phyloP scores from a whole-genome alignment of 2,113 vertebrate species.

The Charina bottae region DNA sequence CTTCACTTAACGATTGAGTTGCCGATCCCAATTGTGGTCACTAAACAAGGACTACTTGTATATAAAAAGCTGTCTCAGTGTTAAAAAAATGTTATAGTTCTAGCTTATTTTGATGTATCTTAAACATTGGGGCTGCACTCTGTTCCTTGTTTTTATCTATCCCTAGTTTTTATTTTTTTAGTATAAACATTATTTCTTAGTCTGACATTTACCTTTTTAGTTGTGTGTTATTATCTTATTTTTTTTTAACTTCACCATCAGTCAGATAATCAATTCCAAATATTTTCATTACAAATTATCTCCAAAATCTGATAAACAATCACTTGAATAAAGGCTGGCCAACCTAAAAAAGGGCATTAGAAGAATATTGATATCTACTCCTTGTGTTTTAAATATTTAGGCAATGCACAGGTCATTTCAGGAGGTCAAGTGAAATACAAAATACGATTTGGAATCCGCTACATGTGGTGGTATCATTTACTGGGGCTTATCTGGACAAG shows the following conservation, averaged over 20 bases:
- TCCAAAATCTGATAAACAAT: background rate
- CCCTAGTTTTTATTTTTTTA: background rate
- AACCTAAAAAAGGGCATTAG: conserved; percentile 14
- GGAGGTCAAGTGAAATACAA: conserved; percentile 77
- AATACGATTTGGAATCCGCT: conserved; percentile 71
- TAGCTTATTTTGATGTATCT: background rate
- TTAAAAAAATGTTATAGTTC: background rate
- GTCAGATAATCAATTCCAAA: background rate
- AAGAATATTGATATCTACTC: background rate
- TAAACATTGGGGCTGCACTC: background rate
- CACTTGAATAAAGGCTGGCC: background rate
- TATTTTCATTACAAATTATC: background rate
- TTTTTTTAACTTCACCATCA: background rate
- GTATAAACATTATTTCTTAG: background rate
- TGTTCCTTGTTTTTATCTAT: background rate
- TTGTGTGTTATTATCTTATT: background rate
- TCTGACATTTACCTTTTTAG: background rate
- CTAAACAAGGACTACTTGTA: background rate
- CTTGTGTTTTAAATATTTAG: conserved; percentile 66
- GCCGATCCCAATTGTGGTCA: background rate
- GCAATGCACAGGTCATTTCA: conserved; percentile 65
- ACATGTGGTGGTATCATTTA: conserved; percentile 82
- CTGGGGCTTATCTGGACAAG: conserved; percentile 81
- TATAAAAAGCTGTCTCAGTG: background rate
- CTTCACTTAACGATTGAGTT: background rate